A percentile compares a stretch with the other conserved stretches of the same genome.
Evolutionary conservation across 2,797 vertebrate genomes (phyloP).

Genomic region (Arrhamphus sclerolepis): DNA sequence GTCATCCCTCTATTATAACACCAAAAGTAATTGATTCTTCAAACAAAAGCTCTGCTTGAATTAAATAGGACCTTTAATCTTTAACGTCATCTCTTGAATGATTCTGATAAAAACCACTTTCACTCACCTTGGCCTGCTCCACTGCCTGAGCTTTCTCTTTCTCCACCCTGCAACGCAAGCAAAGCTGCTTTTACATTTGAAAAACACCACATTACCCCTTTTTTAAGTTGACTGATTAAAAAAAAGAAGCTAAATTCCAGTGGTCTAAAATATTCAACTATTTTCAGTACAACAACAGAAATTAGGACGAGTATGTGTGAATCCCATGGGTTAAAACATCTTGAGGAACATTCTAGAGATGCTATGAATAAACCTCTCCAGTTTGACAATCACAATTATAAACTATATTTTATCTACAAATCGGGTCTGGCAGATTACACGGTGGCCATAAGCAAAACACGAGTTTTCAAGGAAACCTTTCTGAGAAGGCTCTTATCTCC

Average conservation of each 20-base stretch:
- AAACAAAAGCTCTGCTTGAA: neutral
- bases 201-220: neutral
- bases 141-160: constrained; percentile 96
- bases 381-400: too few species aligned
- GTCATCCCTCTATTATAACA: too few species aligned
- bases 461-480: constrained; percentile 81
- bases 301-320: too few species aligned
- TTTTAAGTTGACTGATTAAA: neutral
- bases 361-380: neutral
- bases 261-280: too few species aligned
- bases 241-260: too few species aligned
- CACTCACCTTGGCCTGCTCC: constrained; percentile 93
- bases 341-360: too few species aligned
- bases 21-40: neutral
- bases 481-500: constrained; percentile 98
- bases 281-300: too few species aligned
- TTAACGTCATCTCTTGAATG: neutral
- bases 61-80: neutral
- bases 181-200: neutral
- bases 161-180: constrained; percentile 86
- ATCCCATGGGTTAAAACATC: too few species aligned
- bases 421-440: too few species aligned
- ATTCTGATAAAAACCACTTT: constrained; percentile 2
- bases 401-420: too few species aligned
- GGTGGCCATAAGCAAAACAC: neutral